phyloP scores from a whole-genome alignment of 2,888 invertebrate species.

The Caenorhabditis panamensis region DNA sequence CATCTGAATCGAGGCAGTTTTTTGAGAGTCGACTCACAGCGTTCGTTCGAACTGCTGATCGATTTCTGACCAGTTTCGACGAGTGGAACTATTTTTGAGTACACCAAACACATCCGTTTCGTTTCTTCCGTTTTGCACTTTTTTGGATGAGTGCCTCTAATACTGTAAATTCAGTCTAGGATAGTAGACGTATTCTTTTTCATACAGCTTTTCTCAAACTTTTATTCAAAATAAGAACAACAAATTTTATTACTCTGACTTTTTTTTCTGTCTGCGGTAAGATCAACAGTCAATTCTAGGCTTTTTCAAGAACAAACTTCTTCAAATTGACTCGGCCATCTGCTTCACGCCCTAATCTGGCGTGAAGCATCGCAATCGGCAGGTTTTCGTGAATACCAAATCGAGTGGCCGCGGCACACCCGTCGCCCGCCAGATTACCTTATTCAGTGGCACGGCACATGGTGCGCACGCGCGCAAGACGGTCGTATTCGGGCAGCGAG shows the following conservation, averaged over 20 bases:
- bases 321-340: too few relatives aligned
- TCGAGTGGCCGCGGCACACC: constrained; percentile 36
- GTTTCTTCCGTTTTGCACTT: neutral
- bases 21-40: constrained; percentile 9
- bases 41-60: constrained; percentile 20
- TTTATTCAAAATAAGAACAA: too few relatives aligned
- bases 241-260: neutral
- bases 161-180: too few relatives aligned
- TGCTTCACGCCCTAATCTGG: constrained; percentile 30
- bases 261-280: neutral
- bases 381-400: constrained; percentile 32
- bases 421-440: constrained; percentile 45
- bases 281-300: too few relatives aligned
- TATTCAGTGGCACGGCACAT: constrained; percentile 37
- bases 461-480: constrained; percentile 43
- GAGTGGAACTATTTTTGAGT: neutral
- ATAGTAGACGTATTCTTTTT: too few relatives aligned
- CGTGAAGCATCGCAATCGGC: constrained; percentile 29
- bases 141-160: neutral
- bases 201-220: too few relatives aligned
- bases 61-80: constrained; percentile 33
- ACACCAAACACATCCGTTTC: neutral
- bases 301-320: too few relatives aligned
- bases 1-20: constrained; percentile 35
- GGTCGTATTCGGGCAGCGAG: constrained; percentile 22